Conservation (phyloP, 2,113 vertebrate species). For the Osmerus mordax region DNA sequence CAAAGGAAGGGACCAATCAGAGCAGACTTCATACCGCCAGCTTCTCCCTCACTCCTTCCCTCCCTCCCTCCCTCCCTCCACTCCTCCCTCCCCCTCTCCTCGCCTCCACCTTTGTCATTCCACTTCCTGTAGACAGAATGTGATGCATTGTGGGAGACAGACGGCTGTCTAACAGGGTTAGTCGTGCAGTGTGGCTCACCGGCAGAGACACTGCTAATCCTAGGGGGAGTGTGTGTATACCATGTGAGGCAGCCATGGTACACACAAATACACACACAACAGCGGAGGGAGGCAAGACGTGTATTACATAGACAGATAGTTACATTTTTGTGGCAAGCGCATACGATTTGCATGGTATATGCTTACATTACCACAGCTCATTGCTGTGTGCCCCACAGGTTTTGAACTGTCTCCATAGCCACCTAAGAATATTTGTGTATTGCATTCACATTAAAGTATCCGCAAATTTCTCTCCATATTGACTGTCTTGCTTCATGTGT, state of each 20-base stretch:
- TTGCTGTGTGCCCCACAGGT: conserved; percentile 36
- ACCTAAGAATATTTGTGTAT: background rate
- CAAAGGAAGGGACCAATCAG: conserved; percentile 69
- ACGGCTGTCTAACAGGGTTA: conserved; percentile 68
- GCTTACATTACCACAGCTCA: conserved; percentile 46
- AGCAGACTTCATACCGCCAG: conserved; percentile 41
- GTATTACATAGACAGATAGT: background rate
- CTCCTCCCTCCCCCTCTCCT: conserved; percentile 39
- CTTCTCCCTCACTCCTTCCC: conserved; percentile 37
- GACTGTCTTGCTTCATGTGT: background rate
- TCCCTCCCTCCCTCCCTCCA: conserved; percentile 38
- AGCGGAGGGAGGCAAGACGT: conserved; percentile 29
- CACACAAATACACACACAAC: conserved; percentile 29
- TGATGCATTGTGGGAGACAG: conserved; percentile 68
- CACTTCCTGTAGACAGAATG: conserved; percentile 65
- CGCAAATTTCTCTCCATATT: conserved; percentile 14
- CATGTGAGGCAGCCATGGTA: conserved; percentile 12
- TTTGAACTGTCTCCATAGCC: conserved; percentile 23
- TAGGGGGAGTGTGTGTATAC: conserved; percentile 28
- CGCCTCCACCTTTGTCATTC: conserved; percentile 58
- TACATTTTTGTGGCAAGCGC: conserved; percentile 23
- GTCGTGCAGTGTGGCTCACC: conserved; percentile 61
- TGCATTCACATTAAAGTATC: background rate
- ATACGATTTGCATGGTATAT: conserved; percentile 61
- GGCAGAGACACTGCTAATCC: conserved; percentile 67